Base-by-base conservation (phyloP, 2,888 invertebrate genomes). In the Cepaea hortensis region DNA sequence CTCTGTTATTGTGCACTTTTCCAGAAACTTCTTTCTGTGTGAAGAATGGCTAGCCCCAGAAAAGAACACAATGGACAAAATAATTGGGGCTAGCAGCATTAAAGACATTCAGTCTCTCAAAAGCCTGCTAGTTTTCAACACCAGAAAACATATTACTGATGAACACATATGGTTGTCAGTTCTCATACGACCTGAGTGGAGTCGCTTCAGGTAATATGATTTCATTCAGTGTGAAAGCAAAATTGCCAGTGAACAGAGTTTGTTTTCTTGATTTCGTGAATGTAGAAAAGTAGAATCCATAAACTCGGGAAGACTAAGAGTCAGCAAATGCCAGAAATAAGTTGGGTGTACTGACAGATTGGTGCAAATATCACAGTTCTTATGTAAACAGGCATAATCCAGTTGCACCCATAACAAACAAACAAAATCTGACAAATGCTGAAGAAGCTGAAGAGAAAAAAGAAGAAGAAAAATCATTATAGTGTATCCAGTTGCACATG, bases 161-260 rank as follows among this genome's bases (percentile, higher is more conserved):
- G 94, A 93, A 15, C 95, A 95, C 87, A 90, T 95, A 48, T 95
- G 95, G 95, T 91, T 95, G 80, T 95, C 95, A 0, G 92, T 95
- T 62, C 93, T 95, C 88, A 89, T 94, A 83, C 91, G 95, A 23
- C 95, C 95, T 5, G 93, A 94, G 2, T 90, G 93, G 35, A 94
- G 94, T 84, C 91, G 94, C 18, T 95, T 95, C 90, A 94, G 95
- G 3, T 90, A 50, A 55, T 55, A 55, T 11, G 11, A 55, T 55
- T 55, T 18, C 65, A 13, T 65, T 65, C 13, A 65, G 3, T 18
- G 18, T 9, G 18, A 65, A 65, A 65, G 11, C 13, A 65, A 0
- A 65, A 18, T 13, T 13, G 18, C 65, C 11, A 65, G 11, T 65
- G 65, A 13, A 65, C 18, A 13, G 18, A 18, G 18, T 65, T 9